Evolutionary conservation across 2,113 vertebrate species (phyloP), one percentile per base, ranked within the genome.

Genomic region (Apteryx owenii): DNA sequence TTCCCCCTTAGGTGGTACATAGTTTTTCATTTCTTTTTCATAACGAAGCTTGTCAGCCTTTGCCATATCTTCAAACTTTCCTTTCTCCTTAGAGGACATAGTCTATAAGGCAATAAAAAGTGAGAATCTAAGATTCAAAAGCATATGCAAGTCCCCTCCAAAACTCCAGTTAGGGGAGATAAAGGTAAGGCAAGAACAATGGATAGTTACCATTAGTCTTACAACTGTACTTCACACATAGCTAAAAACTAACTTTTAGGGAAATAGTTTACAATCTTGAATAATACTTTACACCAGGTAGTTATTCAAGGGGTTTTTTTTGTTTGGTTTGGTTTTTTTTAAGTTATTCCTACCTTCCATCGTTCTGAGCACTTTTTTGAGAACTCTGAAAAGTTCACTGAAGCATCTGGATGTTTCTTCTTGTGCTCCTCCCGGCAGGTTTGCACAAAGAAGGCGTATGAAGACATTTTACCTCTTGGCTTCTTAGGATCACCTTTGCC

Each of bases 11-110:
- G 99, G 99, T 87, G 99, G 99, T 88, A 99, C 98, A 80, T 99
- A 99, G 92, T 98, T 98, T 98, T 99, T 99, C 99, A 99, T 99
- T 98, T 99, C 99, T 96, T 98, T 98, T 98, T 99, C 99, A 38
- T 99, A 99, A 95, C 99, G 99, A 94, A 99, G 97, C 96, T 99
- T 99, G 97, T 99, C 99, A 72, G 93, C 98, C 95, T 99, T 99
- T 91, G 99, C 99, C 99, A 99, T 98, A 64, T 99, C 99, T 98
- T 99, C 99, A 97, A 99, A 99, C 91, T 99, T 99, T 79, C 98
- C 98, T 89, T 99, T 99, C 95, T 99, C 99, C 98, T 99, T 99
- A 76, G 98, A 98, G 88, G 99, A 99, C 99, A 99, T 99, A n/a
- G 99, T 99, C 99, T 98, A 87, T 17, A 97, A 97, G 73, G 96